Percentiles rank a stretch among this genome's conserved stretches.
Evolutionary conservation across 1,140 invertebrate species (phyloP).

Genomic region (Ceratoteleas bidentatus): DNA sequence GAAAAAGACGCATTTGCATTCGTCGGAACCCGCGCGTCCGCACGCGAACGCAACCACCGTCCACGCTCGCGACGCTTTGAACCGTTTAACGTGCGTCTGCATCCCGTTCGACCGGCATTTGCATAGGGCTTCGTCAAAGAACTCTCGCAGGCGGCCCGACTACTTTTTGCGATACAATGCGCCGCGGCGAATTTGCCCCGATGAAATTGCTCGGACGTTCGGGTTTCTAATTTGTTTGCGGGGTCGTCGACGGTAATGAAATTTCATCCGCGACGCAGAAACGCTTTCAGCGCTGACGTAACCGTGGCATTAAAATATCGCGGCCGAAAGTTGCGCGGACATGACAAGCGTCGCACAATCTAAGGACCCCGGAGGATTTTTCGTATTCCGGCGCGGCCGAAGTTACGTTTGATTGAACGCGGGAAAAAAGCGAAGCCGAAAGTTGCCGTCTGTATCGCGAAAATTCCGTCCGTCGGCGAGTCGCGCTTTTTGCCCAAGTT

Average conservation of each 20-base stretch:
- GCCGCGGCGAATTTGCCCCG: constrained; percentile 7
- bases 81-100: constrained; percentile 47
- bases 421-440: too few relatives aligned
- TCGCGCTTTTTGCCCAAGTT: neutral
- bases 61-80: constrained; percentile 47
- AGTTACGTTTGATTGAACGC: too few relatives aligned
- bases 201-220: neutral
- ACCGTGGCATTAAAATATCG: too few relatives aligned
- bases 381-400: too few relatives aligned
- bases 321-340: too few relatives aligned
- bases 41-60: constrained; percentile 58
- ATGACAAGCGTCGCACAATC: too few relatives aligned
- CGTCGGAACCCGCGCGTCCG: constrained; percentile 30
- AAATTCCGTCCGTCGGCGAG: too few relatives aligned
- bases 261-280: too few relatives aligned
- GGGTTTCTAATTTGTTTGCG: constrained; percentile 8
- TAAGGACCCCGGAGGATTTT: too few relatives aligned
- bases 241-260: neutral
- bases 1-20: constrained; percentile 58
- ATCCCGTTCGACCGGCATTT: too few relatives aligned
- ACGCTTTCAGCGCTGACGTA: too few relatives aligned
- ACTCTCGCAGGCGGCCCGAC: constrained; percentile 26
- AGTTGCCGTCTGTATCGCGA: too few relatives aligned
- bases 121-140: constrained; percentile 48
- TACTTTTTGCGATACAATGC: constrained; percentile 18